Percentiles rank a stretch among this genome's conserved stretches.
phyloP scores from a whole-genome alignment of 2,888 invertebrate genomes.

The Hemaris fuciformis region DNA sequence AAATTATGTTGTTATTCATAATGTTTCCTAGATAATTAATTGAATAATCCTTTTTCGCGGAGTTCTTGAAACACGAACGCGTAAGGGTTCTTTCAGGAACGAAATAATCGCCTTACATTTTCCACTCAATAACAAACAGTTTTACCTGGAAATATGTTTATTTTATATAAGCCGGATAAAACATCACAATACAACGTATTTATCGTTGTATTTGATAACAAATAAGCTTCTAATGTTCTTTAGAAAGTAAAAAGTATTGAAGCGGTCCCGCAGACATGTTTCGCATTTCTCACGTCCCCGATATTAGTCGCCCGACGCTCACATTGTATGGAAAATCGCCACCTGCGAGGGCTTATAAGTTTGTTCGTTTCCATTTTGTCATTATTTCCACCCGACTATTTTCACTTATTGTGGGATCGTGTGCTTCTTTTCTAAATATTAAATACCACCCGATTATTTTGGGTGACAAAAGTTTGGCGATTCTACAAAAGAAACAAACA shows the following conservation, averaged over 20 bases:
- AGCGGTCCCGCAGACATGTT: conserved; percentile 36
- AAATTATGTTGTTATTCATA: not conserved
- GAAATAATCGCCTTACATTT: conserved; percentile 3
- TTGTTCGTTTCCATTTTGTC: conserved; percentile 49
- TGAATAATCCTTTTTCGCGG: conserved; percentile 3
- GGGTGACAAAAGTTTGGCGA: not conserved
- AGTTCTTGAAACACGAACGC: not conserved
- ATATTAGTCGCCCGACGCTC: conserved; percentile 45
- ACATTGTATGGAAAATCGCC: conserved; percentile 54
- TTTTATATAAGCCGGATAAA: not conserved
- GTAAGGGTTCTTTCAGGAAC: not conserved
- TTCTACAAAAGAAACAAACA: not conserved
- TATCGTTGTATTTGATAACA: not conserved
- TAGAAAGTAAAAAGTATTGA: conserved; percentile 24
- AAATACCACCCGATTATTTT: conserved; percentile 26
- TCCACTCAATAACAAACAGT: not conserved
- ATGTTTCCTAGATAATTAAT: not conserved
- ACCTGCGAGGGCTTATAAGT: conserved; percentile 65
- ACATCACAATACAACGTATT: not conserved
- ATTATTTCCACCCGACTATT: conserved; percentile 46
- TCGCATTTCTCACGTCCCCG: conserved; percentile 42
- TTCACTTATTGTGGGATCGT: conserved; percentile 48
- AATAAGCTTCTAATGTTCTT: conserved; percentile 12
- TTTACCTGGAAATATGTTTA: conserved; percentile 1
- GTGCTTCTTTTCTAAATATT: conserved; percentile 40